phyloP scores from a whole-genome alignment of 2,888 invertebrate genomes.

The Blastobasis adustella region DNA sequence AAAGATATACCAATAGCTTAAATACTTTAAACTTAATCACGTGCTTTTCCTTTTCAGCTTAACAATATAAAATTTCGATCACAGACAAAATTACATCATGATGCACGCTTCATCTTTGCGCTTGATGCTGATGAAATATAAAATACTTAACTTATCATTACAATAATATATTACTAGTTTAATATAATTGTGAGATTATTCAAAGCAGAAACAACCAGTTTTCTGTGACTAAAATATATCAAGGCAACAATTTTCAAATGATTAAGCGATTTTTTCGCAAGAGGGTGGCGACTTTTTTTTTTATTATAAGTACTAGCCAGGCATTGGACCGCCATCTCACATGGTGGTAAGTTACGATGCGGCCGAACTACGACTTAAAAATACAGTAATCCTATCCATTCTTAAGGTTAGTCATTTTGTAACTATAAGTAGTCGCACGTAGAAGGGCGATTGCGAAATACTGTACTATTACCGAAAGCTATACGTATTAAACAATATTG shows the following conservation, averaged over 20 bases:
- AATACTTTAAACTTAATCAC: conserved; percentile 26
- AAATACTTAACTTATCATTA: conserved; percentile 64
- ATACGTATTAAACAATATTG: too few relatives aligned
- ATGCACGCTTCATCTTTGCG: conserved; percentile 56
- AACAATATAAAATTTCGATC: conserved; percentile 71
- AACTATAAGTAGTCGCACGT: too few relatives aligned
- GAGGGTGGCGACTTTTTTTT: conserved; percentile 20
- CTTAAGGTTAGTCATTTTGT: conserved; percentile 14
- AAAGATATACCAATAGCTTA: conserved; percentile 28
- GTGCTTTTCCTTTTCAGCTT: conserved; percentile 60
- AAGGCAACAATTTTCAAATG: conserved; percentile 58
- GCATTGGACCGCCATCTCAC: too few relatives aligned
- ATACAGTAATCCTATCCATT: conserved; percentile 15
- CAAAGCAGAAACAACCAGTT: conserved; percentile 64
- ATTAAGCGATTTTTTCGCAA: conserved; percentile 43
- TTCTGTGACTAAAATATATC: conserved; percentile 53
- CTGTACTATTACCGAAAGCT: too few relatives aligned
- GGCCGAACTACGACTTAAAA: too few relatives aligned
- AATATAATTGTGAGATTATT: conserved; percentile 53
- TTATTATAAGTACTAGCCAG: not conserved
- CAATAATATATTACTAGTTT: conserved; percentile 42
- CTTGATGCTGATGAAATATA: conserved; percentile 57
- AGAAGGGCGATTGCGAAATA: too few relatives aligned
- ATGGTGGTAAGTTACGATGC: too few relatives aligned
- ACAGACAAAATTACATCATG: conserved; percentile 72